These are phyloP conservation scores for Sebastes reedi DNA, from an alignment of 2,797 vertebrate genomes.

Conservation along the genomic window DNA sequence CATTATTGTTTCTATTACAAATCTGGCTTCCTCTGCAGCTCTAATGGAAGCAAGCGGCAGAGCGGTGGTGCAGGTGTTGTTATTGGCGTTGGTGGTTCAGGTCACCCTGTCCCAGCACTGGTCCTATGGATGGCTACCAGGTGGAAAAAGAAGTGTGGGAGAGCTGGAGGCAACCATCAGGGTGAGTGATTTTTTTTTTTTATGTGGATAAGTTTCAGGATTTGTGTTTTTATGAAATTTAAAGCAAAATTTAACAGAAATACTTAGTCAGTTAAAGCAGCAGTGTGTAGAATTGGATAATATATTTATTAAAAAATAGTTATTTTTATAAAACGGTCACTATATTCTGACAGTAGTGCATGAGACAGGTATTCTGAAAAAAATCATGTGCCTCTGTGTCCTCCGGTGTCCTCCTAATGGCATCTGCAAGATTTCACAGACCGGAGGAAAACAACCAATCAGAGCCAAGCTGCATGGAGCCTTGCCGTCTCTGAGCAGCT, in stretches of 20 bases:
- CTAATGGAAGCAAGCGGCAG: constrained; percentile 76
- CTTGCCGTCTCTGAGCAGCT: no score
- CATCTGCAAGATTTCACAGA: no score
- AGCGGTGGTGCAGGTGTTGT: constrained; percentile 76
- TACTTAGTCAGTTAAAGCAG: no score
- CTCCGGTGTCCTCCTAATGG: no score
- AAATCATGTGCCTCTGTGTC: no score
- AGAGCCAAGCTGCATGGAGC: no score
- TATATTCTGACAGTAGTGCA: no score
- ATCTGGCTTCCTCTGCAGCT: constrained; percentile 65
- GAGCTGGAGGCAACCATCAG: constrained; percentile 83
- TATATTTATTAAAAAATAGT: no score
- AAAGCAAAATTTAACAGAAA: constrained; percentile 2
- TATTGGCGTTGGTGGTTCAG: constrained; percentile 79
- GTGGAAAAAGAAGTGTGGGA: constrained; percentile 82
- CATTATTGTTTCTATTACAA: constrained; percentile 51
- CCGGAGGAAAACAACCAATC: no score
- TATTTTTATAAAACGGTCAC: no score
- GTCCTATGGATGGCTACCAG: constrained; percentile 86
- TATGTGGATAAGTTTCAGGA: constrained; percentile 23
- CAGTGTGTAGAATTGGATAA: no score
- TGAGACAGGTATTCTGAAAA: no score
- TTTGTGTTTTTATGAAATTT: constrained; percentile 37
- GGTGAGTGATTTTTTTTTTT: constrained; percentile 62
- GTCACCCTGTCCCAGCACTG: constrained; percentile 82